Conservation (phyloP, 2,797 vertebrate genomes). For the Urosaurus nigricauda region DNA sequence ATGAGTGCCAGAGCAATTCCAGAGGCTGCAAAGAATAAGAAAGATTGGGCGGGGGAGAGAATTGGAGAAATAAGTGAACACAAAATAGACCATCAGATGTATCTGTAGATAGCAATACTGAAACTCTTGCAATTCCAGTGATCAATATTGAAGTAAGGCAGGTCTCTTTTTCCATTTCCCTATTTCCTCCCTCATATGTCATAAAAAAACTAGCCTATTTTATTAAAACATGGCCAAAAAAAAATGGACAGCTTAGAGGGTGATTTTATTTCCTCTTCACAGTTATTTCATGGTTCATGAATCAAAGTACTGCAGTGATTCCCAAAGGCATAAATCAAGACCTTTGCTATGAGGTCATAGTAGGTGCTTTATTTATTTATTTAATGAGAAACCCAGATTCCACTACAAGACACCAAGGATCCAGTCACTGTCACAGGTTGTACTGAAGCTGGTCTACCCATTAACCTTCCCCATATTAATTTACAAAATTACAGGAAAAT, state of each 20-base stretch:
- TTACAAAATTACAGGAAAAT: background rate
- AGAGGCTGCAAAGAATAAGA: conserved; percentile 85
- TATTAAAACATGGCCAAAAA: background rate
- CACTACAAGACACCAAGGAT: background rate
- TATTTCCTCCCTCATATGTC: background rate
- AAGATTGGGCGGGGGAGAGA: background rate
- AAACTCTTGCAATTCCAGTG: background rate
- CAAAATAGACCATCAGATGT: background rate
- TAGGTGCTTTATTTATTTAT: too few species aligned
- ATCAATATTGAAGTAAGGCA: background rate
- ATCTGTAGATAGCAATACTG: background rate
- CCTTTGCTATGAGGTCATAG: background rate
- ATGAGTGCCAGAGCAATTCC: conserved; percentile 97
- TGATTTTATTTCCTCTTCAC: background rate
- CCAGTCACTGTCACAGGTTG: too few species aligned
- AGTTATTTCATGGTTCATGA: background rate
- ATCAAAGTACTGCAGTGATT: background rate
- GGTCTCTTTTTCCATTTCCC: background rate
- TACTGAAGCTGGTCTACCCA: background rate
- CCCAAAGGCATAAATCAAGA: background rate
- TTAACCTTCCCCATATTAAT: background rate
- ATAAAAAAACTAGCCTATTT: background rate
- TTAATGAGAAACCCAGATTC: background rate
- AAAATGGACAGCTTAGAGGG: background rate
- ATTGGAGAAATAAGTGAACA: background rate